phyloP scores from a whole-genome alignment of 2,113 vertebrate genomes.

The Puma concolor region DNA sequence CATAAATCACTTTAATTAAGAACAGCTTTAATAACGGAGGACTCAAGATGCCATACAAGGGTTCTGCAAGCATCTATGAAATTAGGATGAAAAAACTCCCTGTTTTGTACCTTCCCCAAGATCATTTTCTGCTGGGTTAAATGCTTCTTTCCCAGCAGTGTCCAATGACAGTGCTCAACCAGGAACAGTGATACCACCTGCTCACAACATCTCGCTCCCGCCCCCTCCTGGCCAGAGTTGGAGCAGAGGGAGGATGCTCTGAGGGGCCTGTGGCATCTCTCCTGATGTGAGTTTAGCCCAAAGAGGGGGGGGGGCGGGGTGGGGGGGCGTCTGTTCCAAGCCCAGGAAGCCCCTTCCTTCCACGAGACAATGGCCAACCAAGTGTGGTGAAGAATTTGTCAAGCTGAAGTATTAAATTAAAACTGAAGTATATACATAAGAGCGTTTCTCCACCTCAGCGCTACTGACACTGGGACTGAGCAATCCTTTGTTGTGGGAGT shows the following conservation, averaged over 20 bases:
- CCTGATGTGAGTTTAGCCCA: neutral
- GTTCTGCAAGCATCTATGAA: conserved; percentile 21
- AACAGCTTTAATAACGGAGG: conserved; percentile 78
- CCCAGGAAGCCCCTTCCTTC: neutral
- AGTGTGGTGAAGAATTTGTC: neutral
- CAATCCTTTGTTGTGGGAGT: too few species aligned
- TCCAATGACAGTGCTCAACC: rapidly evolving
- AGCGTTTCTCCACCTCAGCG: neutral
- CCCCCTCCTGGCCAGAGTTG: neutral
- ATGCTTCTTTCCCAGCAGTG: neutral
- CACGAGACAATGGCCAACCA: neutral
- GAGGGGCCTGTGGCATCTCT: neutral
- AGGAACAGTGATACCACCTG: neutral
- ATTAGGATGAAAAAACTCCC: conserved; percentile 72
- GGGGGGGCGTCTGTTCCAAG: neutral
- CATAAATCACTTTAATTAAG: conserved; percentile 84
- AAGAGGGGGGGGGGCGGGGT: neutral
- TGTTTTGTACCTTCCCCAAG: neutral
- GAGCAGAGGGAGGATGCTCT: neutral
- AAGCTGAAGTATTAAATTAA: neutral
- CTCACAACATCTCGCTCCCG: neutral
- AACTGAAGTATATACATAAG: neutral
- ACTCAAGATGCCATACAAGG: conserved; percentile 62
- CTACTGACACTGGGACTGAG: too few species aligned
- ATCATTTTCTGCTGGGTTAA: conserved; percentile 43